Percentiles rank a stretch among this genome's conserved stretches.
Evolutionary conservation across 2,888 invertebrate species (phyloP).

Genomic region (Leptinotarsa rubiginosa): DNA sequence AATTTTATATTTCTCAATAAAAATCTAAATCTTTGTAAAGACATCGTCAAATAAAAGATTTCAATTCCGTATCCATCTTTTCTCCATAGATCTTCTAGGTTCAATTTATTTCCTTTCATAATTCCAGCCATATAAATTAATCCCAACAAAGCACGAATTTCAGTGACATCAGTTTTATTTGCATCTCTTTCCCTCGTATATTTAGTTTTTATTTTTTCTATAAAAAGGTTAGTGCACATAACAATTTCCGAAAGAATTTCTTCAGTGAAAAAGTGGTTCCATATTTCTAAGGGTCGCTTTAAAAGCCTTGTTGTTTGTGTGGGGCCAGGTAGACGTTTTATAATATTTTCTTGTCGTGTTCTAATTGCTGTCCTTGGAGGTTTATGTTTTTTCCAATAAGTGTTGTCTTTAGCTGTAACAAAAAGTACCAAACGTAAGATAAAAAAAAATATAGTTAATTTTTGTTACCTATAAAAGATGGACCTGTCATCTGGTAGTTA

Average conservation of each 20-base stretch:
- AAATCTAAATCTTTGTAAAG: no score
- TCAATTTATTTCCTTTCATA: slow-evolving; percentile 13
- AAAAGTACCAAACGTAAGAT: slow-evolving; percentile 9
- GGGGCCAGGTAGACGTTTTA: slow-evolving; percentile 8
- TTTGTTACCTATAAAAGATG: slow-evolving; percentile 5
- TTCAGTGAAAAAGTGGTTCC: slow-evolving; percentile 15
- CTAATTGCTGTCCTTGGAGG: slow-evolving; percentile 15
- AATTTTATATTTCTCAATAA: no score
- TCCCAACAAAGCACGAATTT: slow-evolving; percentile 11
- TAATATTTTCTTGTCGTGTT: slow-evolving; percentile 20
- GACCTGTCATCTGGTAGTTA: slow-evolving; percentile 14
- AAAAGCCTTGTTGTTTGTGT: slow-evolving; percentile 13
- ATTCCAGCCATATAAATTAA: slow-evolving; percentile 4
- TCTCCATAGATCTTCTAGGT: slow-evolving; percentile 7
- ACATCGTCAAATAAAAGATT: slow-evolving; percentile 24
- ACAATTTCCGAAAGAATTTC: slow-evolving; percentile 21
- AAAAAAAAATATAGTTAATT: not conserved
- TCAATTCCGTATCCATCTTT: slow-evolving; percentile 10
- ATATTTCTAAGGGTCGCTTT: slow-evolving; percentile 19
- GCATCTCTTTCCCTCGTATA: slow-evolving; percentile 20
- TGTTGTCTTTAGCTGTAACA: slow-evolving; percentile 16
- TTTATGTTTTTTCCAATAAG: slow-evolving; percentile 22
- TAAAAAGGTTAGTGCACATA: slow-evolving; percentile 18
- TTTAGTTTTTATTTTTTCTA: slow-evolving; percentile 7
- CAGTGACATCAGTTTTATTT: slow-evolving; percentile 7